Conservation (phyloP, 1,140 invertebrate species). For the Hylaeus volcanicus region DNA sequence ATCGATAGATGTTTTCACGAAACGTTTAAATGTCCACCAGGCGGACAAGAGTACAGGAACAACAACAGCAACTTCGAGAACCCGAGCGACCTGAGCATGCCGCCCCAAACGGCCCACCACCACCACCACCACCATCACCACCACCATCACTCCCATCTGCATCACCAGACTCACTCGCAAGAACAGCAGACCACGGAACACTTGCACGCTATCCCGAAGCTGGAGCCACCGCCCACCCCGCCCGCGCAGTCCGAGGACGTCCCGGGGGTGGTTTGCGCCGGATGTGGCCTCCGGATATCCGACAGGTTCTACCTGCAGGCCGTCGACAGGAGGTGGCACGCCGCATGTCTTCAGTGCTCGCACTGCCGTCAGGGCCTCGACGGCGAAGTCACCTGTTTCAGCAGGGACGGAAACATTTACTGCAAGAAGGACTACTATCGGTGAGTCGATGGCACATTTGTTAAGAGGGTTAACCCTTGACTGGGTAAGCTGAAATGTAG, state of each 20-base stretch:
- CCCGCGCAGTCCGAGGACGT: slow-evolving; percentile 78
- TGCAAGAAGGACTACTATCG: slow-evolving; percentile 99
- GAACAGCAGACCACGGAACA: slow-evolving; percentile 67
- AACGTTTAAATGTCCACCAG: slow-evolving; percentile 40
- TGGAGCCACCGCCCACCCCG: slow-evolving; percentile 81
- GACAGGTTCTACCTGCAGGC: slow-evolving; percentile 96
- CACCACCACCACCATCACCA: slow-evolving; percentile 70
- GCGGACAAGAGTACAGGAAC: slow-evolving; percentile 72
- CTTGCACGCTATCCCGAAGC: slow-evolving; percentile 80
- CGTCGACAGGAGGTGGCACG: slow-evolving; percentile 96
- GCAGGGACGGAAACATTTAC: slow-evolving; percentile 96
- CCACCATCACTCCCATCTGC: slow-evolving; percentile 68
- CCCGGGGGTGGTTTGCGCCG: slow-evolving; percentile 86
- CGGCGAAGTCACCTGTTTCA: slow-evolving; percentile 95
- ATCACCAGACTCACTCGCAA: slow-evolving; percentile 71
- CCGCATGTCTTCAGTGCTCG: slow-evolving; percentile 93
- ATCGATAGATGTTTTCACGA: not conserved
- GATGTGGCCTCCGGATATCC: slow-evolving; percentile 90
- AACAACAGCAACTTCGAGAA: slow-evolving; percentile 73
- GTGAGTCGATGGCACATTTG: slow-evolving; percentile 83
- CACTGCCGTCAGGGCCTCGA: slow-evolving; percentile 94
- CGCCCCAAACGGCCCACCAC: slow-evolving; percentile 70
- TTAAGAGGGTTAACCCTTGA: slow-evolving; percentile 3
- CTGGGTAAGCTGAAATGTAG: not conserved
- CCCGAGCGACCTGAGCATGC: slow-evolving; percentile 72